phyloP scores from a whole-genome alignment of 2,113 vertebrate genomes.

The Phocoena phocoena region DNA sequence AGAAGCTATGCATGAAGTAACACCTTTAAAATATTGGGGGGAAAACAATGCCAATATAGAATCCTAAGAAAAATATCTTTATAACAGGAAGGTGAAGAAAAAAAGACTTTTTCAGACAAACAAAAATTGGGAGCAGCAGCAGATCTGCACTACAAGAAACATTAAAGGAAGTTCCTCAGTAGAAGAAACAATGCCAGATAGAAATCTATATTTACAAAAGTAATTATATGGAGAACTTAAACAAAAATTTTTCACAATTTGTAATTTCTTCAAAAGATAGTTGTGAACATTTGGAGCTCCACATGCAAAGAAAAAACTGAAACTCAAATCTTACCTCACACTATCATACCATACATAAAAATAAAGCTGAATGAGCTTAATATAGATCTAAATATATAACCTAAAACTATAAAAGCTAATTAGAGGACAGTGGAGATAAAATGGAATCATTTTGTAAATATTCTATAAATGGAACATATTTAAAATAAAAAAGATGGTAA shows the following conservation, averaged over 20 bases:
- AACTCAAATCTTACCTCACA: neutral
- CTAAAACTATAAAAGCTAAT: neutral
- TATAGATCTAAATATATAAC: neutral
- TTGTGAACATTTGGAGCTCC: neutral
- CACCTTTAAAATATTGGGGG: neutral
- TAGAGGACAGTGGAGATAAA: neutral
- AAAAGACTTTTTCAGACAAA: conserved; percentile 4
- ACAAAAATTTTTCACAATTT: neutral
- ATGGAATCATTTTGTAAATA: neutral
- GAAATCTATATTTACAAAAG: neutral
- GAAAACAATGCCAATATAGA: neutral
- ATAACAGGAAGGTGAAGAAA: conserved; percentile 13
- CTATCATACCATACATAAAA: neutral
- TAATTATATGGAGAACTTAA: neutral
- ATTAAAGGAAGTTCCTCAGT: neutral
- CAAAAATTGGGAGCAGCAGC: neutral
- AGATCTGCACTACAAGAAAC: neutral
- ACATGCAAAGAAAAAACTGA: neutral
- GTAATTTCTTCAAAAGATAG: neutral
- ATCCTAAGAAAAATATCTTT: conserved; percentile 28
- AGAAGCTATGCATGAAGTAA: neutral
- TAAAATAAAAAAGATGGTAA: neutral
- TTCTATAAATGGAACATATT: neutral
- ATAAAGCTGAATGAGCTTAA: neutral
- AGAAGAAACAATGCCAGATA: neutral